Evolutionary conservation across 2,888 invertebrate genomes (phyloP).

Genomic region (Clitarchus hookeri): DNA sequence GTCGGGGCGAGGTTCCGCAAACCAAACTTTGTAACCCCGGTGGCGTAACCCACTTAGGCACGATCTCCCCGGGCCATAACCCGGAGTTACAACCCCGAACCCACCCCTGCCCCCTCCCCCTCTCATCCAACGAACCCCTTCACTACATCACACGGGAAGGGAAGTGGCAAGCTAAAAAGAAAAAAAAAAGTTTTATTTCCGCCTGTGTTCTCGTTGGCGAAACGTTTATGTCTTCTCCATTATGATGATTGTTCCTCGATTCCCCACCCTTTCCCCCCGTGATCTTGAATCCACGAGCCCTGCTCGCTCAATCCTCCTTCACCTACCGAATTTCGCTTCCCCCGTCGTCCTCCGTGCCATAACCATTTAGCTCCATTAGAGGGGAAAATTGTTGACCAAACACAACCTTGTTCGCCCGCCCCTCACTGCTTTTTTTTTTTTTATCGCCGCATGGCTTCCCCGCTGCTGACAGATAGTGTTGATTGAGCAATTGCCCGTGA

Average conservation of each 20-base stretch:
- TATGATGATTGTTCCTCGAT: background rate
- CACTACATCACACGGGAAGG: background rate
- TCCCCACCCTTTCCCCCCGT: background rate
- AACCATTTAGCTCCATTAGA: conserved; percentile 5
- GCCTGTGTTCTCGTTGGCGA: background rate
- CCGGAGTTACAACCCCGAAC: background rate
- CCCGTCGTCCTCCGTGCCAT: background rate
- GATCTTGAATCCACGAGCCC: too few species aligned
- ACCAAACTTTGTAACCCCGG: conserved; percentile 14
- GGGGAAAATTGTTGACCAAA: conserved; percentile 4
- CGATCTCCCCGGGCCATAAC: background rate
- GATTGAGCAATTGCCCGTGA: conserved; percentile 14
- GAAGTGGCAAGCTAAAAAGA: background rate
- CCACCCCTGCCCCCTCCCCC: background rate
- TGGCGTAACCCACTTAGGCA: background rate
- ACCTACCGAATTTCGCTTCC: background rate
- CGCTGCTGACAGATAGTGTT: background rate
- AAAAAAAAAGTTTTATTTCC: background rate
- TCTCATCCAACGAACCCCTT: too few species aligned
- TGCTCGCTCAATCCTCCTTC: background rate
- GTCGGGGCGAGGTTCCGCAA: background rate
- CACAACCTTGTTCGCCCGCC: background rate
- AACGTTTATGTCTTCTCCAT: conserved; percentile 14
- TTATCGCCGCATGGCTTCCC: background rate
- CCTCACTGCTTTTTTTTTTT: background rate